Evolutionary conservation across 2,888 invertebrate genomes (phyloP), one percentile per base, ranked within the genome.

Genomic region (Campopleginae sp.): DNA sequence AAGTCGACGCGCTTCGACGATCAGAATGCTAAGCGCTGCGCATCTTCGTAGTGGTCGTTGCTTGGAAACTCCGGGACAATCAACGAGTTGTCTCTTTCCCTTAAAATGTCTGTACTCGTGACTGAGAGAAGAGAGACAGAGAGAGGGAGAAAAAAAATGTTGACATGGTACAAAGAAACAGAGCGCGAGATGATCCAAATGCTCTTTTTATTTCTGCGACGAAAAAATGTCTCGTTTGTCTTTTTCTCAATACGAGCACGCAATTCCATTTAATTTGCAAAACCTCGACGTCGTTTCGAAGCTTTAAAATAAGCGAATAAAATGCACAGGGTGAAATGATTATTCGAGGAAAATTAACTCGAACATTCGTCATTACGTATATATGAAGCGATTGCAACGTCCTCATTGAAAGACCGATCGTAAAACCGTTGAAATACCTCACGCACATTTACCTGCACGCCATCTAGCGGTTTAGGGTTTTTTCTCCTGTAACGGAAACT

Each of bases 1-100:
- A 87, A 68, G 68, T 72, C 78, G 91, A 90, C 87, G 88, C 89
- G 91, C 90, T 89, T 87, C 89, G 89, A 77, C 85, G 89, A 86
- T 87, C 85, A 79, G 88, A 86, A 88, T 80, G 82, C 88, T 88
- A 42, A 66, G 89, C 51, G 65, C 42, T 27, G 14, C 44, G 48
- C n/a, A 65, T 72, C 38, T 42, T 71, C 44, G 86, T 88, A 88
- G 87, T 85, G n/a, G 14, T 31, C 31, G 10, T 87, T 85, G 84
- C 83, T 88, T 86, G 86, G 87, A 70, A 19, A 75, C 72, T 58
- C 71, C 68, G 66, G 81, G 46, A 65, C 84, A 85, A 85, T 82
- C 84, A 51, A 54, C 70, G 82, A 84, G 86, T 82, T 88, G 86
- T 86, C 86, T 87, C 17, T 61, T 58, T 58, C 77, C 48, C 51